Base-by-base conservation (phyloP, 2,797 vertebrate species). In the Clarias pachynema region DNA sequence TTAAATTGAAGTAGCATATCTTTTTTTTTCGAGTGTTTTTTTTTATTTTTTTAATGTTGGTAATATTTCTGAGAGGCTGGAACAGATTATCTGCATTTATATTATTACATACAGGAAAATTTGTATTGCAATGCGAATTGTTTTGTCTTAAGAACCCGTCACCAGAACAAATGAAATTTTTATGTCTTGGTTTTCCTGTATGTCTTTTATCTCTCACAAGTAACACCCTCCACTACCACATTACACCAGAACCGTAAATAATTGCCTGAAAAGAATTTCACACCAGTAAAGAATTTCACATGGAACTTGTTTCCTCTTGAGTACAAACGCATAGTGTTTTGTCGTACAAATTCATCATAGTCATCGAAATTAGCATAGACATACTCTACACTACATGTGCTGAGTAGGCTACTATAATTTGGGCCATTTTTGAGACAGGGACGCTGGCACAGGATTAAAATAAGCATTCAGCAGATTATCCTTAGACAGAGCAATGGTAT, bases 401-500 rank as follows among this genome's bases (percentile, higher is more conserved):
- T 78, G 57, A 44, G 37, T 56, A 62, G 57, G 40, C 34, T 56
- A 57, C 53, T 83, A 56, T 68, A 29, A 82, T 22, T 59, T 63
- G 44, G 62, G 49, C 29, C 63, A 44, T 72, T 66, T 79, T 29
- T 8, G 26, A 57, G 8, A 31, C 5, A 79, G 49, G 63, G 62
- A 77, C 57, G 84, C 82, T 79, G 60, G 49, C 79, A 68, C 73
- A 85, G 79, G 83, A 79, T 63, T 68, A 84, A 56, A 70, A 88
- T 89, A 91, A 82, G 88, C 16, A 74, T 56, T 66, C n/a, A 37
- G 20, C 65, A 82, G 16, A 24, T 59, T 75, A 44, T 84, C 91
- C 89, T 87, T 85, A 86, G 89, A 87, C 83, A 86, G 82, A 87
- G 53, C 89, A 89, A 89, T 86, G 86, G 75, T 89, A 74, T 89